These are phyloP conservation scores for Mythimna impura DNA, from an alignment of 2,888 invertebrate species.

Conservation along the genomic window DNA sequence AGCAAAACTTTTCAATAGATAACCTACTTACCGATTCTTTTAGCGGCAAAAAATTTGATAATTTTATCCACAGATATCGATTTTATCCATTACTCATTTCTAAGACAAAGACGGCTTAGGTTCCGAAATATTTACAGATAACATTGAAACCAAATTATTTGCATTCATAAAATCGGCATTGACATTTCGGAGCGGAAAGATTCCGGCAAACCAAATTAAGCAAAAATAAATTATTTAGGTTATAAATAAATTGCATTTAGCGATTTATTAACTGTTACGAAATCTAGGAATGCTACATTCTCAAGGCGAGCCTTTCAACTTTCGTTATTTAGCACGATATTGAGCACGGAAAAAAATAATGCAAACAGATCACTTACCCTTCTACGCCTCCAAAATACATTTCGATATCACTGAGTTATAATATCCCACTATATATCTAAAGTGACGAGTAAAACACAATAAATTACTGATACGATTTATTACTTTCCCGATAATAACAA, in stretches of 20 bases:
- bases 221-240: constrained; percentile 27
- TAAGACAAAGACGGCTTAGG: neutral
- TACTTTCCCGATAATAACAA: constrained; percentile 59
- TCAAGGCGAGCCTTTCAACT: constrained; percentile 87
- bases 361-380: constrained; percentile 77
- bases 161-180: constrained; percentile 65
- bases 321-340: constrained; percentile 68
- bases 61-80: no score
- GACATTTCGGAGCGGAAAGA: constrained; percentile 65
- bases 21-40: no score
- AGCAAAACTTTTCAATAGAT: neutral
- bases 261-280: constrained; percentile 56
- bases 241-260: constrained; percentile 23
- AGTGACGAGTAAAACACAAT: constrained; percentile 54
- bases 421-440: constrained; percentile 41
- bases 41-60: no score
- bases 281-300: constrained; percentile 73
- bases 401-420: constrained; percentile 46
- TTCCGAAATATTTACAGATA: constrained; percentile 24
- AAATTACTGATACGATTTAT: constrained; percentile 58
- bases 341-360: constrained; percentile 41
- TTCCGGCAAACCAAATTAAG: constrained; percentile 26
- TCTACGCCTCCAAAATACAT: constrained; percentile 87
- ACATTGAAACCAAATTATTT: constrained; percentile 53
- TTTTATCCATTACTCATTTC: neutral